Evolutionary conservation across 2,113 vertebrate genomes (phyloP), one percentile per base, ranked within the genome.

Genomic region (Laticauda colubrina): DNA sequence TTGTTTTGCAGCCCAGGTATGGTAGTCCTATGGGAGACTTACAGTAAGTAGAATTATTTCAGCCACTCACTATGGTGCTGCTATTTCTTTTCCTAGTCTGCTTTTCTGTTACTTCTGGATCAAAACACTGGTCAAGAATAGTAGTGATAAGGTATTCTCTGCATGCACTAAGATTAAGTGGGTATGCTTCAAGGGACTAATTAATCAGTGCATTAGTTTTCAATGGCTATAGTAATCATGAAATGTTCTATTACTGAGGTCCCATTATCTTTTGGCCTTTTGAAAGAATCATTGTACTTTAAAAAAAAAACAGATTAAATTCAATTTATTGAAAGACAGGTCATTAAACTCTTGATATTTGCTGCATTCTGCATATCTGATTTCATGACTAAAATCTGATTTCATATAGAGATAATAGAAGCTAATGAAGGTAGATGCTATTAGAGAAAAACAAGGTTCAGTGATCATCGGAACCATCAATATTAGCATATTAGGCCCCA

Each of bases 291-390:
- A 94, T 95, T 95, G 93, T 81, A 94, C 96, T 90, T 61, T 4
- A 87, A 97, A 96, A 87, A 97, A 96, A 87, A 97, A 96, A 95
- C 89, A 96, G 51, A 97, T 97, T 98, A 96, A 96, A 97, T 97
- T 96, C 94, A 97, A 96, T 97, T 97, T 97, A 97, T 97, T 94
- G 93, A 97, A 96, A 96, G 89, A 89, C 87, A 96, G 93, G 43
- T 91, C 94, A 97, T 97, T 97, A 97, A 97, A 96, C 90, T 59
- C 94, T 95, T 96, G 94, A 96, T 97, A 97, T 90, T 87, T 90
- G 69, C 91, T 95, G 75, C 1, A 18, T 93, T 95, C 93, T 1
- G 0, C 95, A 90, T 48, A 93, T 96, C 92, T 94, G 85, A 93
- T 96, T 96, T 95, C 93, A 91, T 89, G 94, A 92, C 64, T 91